Conservation (phyloP, 2,113 vertebrate genomes). For the Cyprinodon brontotheroides region DNA sequence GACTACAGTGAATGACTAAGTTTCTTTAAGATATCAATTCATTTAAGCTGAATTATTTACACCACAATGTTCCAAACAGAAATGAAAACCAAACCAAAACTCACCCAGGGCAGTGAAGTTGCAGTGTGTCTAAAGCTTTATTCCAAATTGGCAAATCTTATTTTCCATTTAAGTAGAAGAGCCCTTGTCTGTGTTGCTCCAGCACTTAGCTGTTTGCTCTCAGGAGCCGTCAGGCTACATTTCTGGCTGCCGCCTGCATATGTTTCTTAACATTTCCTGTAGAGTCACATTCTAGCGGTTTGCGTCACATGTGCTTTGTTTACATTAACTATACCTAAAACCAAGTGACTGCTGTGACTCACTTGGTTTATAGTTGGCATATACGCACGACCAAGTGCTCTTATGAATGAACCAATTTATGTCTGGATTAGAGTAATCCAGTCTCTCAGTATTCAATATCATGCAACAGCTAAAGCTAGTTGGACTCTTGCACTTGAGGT, state of each 20-base stretch:
- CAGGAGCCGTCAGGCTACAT: constrained; percentile 24
- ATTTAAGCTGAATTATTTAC: background rate
- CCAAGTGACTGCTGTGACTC: background rate
- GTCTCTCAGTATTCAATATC: too few species aligned
- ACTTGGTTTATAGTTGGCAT: too few species aligned
- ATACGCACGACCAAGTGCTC: too few species aligned
- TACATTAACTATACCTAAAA: background rate
- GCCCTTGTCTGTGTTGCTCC: background rate
- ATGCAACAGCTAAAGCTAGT: background rate
- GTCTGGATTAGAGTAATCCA: too few species aligned
- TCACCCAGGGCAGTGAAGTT: background rate
- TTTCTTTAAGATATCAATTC: background rate
- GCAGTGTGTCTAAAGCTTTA: constrained; percentile 11
- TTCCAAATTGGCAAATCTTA: background rate
- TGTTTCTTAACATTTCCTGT: constrained; percentile 49
- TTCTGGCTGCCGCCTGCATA: constrained; percentile 19
- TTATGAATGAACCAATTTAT: too few species aligned
- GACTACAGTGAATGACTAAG: background rate
- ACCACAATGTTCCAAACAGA: background rate
- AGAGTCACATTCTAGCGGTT: constrained; percentile 53
- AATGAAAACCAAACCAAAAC: background rate
- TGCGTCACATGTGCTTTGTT: background rate
- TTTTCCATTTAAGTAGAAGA: constrained; percentile 4
- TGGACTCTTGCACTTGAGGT: background rate
- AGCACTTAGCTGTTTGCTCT: background rate